Evolutionary conservation across 2,888 invertebrate species (phyloP), one percentile per base, ranked within the genome.

Genomic region (Limenitis camilla): DNA sequence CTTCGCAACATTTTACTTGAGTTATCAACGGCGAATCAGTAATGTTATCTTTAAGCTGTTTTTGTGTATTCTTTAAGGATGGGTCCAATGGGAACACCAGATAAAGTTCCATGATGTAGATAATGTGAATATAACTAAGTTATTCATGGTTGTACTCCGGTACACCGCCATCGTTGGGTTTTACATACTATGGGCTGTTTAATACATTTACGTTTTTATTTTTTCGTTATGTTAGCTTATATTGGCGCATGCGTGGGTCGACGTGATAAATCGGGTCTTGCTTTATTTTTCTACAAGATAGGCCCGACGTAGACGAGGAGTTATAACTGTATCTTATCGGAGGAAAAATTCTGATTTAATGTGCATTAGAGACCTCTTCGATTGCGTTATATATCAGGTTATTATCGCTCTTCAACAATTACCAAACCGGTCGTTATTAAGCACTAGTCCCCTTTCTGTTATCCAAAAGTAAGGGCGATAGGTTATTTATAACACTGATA

Each of bases 111-210:
- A 74, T 75, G 72, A 74, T 86, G 86, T 86, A 86, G 85, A 86
- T 86, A 86, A 82, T 87, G 86, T 87, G 85, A 85, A 87, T 86
- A 86, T 80, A 74, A 77, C 78, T 83, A 86, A 84, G 83, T 85
- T 84, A 84, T 84, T 81, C 76, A 74, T 75, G 74, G 76, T 73
- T 74, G 81, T 77, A 74, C 76, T 68, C 69, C 68, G 70, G 78
- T 77, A 72, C 71, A 69, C 74, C 70, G 74, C 73, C 78, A 82
- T 86, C 86, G 83, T 87, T 87, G 87, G 78, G 84, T 85, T 84
- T 87, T 87, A 86, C 85, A 84, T 77, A 77, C 75, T 76, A 77
- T 74, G 74, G 72, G 73, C 71, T 76, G 77, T 78, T 55, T 55
- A 48, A 53, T 49, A 42, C 53, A 45, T 40, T 78, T 71, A 72